Conservation (phyloP, 2,113 vertebrate genomes). For the Lethenteron camtschaticum region DNA sequence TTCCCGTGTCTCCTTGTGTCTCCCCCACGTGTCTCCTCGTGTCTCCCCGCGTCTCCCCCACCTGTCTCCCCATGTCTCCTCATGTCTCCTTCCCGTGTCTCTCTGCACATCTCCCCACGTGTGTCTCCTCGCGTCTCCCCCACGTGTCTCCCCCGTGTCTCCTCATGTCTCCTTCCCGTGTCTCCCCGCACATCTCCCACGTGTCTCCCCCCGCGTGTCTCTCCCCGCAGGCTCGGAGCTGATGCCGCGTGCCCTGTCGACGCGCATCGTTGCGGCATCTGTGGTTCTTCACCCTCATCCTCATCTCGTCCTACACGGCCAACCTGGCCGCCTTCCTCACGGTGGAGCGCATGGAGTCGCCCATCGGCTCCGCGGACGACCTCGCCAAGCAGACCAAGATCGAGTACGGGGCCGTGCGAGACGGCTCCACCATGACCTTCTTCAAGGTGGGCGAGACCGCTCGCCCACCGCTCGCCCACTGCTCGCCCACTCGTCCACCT, state of each 20-base stretch:
- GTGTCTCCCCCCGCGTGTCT: slow-evolving; percentile 17
- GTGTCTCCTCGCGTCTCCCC: background rate
- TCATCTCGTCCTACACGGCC: slow-evolving; percentile 94
- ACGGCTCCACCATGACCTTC: slow-evolving; percentile 95
- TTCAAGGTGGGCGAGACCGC: slow-evolving; percentile 52
- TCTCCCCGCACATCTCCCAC: background rate
- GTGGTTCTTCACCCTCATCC: slow-evolving; percentile 98
- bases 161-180: background rate
- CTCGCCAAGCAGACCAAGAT: slow-evolving; percentile 96
- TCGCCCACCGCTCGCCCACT: background rate
- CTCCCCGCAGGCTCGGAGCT: slow-evolving; percentile 63
- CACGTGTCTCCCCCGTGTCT: no score
- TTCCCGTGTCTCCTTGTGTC: background rate
- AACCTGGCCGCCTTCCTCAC: slow-evolving; percentile 94
- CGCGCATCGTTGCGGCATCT: slow-evolving; percentile 96
- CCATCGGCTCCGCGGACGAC: slow-evolving; percentile 84
- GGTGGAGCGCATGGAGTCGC: slow-evolving; percentile 91
- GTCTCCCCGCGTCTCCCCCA: background rate
- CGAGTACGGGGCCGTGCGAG: slow-evolving; percentile 77
- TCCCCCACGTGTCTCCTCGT: background rate
- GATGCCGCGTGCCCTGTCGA: slow-evolving; percentile 95
- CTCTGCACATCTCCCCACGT: no score
- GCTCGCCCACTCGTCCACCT: background rate
- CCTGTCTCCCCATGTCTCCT: background rate
- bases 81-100: background rate